Percentiles rank a stretch among this genome's conserved stretches.
Evolutionary conservation across 2,113 vertebrate genomes (phyloP).

Genomic region (Daboia siamensis): DNA sequence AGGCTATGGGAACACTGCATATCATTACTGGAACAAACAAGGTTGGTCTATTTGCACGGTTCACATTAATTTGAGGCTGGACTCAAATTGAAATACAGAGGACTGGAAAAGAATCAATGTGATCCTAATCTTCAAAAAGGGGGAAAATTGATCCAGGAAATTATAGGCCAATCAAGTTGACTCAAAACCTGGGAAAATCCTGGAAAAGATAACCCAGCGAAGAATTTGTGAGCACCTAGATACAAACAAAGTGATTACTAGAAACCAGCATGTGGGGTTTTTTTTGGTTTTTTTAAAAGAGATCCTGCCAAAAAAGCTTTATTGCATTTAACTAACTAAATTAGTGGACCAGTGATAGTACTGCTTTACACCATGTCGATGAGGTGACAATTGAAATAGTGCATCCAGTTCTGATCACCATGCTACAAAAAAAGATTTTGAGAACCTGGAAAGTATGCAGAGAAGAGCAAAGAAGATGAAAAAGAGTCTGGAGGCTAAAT

Average conservation of each 20-base stretch:
- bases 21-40: not conserved
- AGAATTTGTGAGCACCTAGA: not conserved
- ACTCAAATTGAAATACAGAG: not conserved
- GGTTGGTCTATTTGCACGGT: not conserved
- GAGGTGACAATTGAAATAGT: not conserved
- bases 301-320: too few species aligned
- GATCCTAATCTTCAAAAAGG: not conserved
- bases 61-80: not conserved
- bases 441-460: not conserved
- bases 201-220: not conserved
- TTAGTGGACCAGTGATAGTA: not conserved
- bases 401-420: not conserved
- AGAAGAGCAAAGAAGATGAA: not conserved
- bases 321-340: too few species aligned
- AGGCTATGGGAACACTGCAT: not conserved
- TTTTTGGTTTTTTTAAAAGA: too few species aligned
- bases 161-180: not conserved
- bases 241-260: not conserved
- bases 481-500: not conserved
- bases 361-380: not conserved
- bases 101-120: not conserved
- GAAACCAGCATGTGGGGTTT: too few species aligned
- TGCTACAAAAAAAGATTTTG: not conserved
- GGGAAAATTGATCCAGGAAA: not conserved
- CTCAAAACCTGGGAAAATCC: not conserved